Evolutionary conservation across 2,113 vertebrate genomes (phyloP), one percentile per base, ranked within the genome.

Genomic region (Microtus oregoni): DNA sequence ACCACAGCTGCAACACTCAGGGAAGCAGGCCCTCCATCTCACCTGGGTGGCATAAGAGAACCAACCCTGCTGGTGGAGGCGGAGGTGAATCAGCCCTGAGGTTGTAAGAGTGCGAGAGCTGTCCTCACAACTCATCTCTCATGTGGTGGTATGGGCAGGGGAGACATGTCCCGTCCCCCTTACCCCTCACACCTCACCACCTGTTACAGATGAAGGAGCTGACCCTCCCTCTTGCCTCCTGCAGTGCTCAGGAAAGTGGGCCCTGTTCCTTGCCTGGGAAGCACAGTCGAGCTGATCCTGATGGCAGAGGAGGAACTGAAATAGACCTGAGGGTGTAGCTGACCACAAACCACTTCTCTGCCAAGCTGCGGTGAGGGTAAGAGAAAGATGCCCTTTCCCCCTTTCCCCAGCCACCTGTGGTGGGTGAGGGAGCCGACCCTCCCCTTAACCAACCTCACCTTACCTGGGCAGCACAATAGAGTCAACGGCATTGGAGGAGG

Each of bases 401-500:
- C 6, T 17, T 70, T n/a, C 15, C 15, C 35, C 68, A 3, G 68
- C 20, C 68, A 72, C 68, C 35, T 3, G 35, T n/a, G 14, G 68
- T 70, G 32, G 14, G 32, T 70, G 68, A 35, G 2, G 68, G 32
- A 70, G 32, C 15, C 3, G 32, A 70, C 5, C 15, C 68, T 70
- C 14, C 32, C 5, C 1, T 35, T 32, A 15, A 68, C 67, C 67
- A n/a, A 35, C 35, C 14, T 0, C 35, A 4, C 3, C n/a, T 38
- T 8, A 0, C 70, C 35, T 73, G 35, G 32, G n/a, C n/a, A 38
- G 70, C 8, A 0, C 35, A 73, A 73, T 22, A 38, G n/a, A 73
- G n/a, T 1, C 35, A 73, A 73, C 0, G 2, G 3, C 8, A 38
- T 10, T 73, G 70, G 8, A 0, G 3, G 19, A 20, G n/a, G 17